Evolutionary conservation across 2,888 invertebrate species (phyloP), one percentile per base, ranked within the genome.

Genomic region (Therioaphis trifolii): DNA sequence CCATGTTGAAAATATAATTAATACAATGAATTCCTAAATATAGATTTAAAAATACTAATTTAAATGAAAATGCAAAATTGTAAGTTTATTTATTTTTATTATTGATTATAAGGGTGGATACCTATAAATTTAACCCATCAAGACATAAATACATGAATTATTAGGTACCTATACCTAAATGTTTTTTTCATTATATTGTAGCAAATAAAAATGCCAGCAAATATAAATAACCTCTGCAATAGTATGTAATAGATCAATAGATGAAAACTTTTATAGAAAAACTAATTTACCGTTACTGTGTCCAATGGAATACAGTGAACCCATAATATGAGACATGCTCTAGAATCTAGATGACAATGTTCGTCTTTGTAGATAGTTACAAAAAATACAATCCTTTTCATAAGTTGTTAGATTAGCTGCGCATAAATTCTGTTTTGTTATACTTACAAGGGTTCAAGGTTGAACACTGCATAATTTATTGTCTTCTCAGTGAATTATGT

Each of bases 251-350:
- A 55, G 43, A n/a, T 43, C n/a, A 46, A 71, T 71, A 79, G 71
- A 71, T 46, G 46, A 72, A 72, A 49, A 49, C 46, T 61, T 79
- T 80, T 21, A 72, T 72, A 72, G 72, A 72, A 72, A 71, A 72
- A 72, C 80, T 82, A 82, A 82, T 82, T 82, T 72, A 82, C 80
- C 80, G 63, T 82, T 82, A 82, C 80, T 72, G 80, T 82, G 80
- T 82, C 80, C 80, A 82, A 82, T 82, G 61, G 49, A 63, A 72
- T 72, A 82, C 80, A 63, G 43, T 72, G 72, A 72, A 82, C 52
- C 29, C n/a, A n/a, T n/a, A 49, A 46, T 72, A 72, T 72, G n/a
- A 82, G 15, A 79, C 46, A 35, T 61, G 40, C 3, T 49, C 49
- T 72, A n/a, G n/a, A n/a, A n/a, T n/a, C n/a, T n/a, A 18, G 61